phyloP scores from a whole-genome alignment of 1,140 invertebrate genomes.

The Lamellibrachia luymesi region DNA sequence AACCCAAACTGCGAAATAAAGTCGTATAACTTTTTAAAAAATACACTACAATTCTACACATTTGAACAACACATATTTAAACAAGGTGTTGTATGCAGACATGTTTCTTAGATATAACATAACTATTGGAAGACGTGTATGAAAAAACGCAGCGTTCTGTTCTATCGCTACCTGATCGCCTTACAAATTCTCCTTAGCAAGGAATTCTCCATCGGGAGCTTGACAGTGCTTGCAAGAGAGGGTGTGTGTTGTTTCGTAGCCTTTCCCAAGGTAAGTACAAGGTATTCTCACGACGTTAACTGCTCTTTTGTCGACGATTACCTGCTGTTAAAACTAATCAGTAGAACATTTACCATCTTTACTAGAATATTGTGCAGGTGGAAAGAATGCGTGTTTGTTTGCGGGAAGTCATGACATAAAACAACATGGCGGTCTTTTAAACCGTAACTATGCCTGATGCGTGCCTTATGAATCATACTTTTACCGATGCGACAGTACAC shows the following conservation, averaged over 20 bases:
- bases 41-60: not conserved
- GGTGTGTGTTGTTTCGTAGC: not conserved
- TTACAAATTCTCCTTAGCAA: slow-evolving; percentile 5
- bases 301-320: not conserved
- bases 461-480: not conserved
- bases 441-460: not conserved
- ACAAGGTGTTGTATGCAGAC: not conserved
- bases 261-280: not conserved
- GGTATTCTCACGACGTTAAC: not conserved
- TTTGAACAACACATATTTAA: not conserved
- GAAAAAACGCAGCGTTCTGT: not conserved
- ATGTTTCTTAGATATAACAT: not conserved
- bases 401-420: not conserved
- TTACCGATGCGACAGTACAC: slow-evolving; percentile 3
- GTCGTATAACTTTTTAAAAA: not conserved
- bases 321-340: not conserved
- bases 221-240: not conserved
- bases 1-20: not conserved
- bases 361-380: not conserved
- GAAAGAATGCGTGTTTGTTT: not conserved
- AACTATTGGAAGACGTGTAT: not conserved
- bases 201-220: not conserved
- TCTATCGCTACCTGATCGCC: not conserved
- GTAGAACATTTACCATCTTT: not conserved
- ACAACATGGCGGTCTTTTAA: not conserved